Percentiles rank a stretch among this genome's conserved stretches.
Conservation (phyloP, 2,797 vertebrate species). For the Diceros bicornis region DNA sequence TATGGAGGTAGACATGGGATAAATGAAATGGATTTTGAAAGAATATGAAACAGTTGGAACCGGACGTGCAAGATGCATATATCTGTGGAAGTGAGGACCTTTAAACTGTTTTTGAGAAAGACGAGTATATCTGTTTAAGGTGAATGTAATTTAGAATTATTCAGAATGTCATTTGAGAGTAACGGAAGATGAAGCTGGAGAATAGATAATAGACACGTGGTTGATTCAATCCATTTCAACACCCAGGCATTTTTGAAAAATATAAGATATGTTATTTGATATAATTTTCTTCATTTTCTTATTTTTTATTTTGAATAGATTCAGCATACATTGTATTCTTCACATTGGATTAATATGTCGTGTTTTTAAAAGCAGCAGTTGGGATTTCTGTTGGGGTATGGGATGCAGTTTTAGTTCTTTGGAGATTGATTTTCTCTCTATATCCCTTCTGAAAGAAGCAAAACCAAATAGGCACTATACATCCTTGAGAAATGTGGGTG, state of each 20-base stretch:
- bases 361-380: background rate
- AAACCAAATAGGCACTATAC: background rate
- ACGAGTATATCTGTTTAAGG: background rate
- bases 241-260: slow-evolving; percentile 27
- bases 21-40: background rate
- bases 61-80: background rate
- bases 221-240: background rate
- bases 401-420: background rate
- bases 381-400: background rate
- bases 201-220: background rate
- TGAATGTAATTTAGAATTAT: slow-evolving; percentile 3
- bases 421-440: background rate
- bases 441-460: background rate
- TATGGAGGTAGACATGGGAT: background rate
- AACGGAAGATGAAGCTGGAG: background rate
- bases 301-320: background rate
- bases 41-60: background rate
- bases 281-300: background rate
- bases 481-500: background rate
- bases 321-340: background rate
- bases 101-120: slow-evolving; percentile 9
- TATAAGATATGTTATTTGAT: background rate
- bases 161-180: background rate
- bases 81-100: background rate
- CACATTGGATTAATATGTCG: background rate